phyloP scores from a whole-genome alignment of 2,797 vertebrate genomes.

The Halcyon chelicuti region DNA sequence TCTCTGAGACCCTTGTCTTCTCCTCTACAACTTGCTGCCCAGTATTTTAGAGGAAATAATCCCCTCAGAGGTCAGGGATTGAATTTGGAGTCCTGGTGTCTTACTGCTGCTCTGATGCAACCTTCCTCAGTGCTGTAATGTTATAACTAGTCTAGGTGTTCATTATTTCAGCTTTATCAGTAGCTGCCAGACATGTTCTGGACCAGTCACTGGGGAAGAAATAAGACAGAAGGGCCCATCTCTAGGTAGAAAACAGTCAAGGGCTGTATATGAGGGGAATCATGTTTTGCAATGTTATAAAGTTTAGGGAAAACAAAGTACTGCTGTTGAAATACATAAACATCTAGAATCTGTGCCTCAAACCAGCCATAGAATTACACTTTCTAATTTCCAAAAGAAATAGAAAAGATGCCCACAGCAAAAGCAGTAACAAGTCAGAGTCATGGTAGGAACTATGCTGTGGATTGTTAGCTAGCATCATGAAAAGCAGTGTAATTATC shows the following conservation, averaged over 20 bases:
- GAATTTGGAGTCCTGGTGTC: not conserved
- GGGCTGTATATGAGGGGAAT: not conserved
- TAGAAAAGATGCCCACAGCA: not conserved
- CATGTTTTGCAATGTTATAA: not conserved
- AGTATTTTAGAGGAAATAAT: not conserved
- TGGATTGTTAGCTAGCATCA: not conserved
- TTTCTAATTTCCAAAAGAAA: not conserved
- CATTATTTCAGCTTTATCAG: not conserved
- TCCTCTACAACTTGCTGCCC: not conserved
- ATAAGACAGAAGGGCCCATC: not conserved
- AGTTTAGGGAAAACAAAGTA: not conserved
- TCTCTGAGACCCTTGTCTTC: not conserved
- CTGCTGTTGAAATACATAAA: not conserved
- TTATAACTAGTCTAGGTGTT: not conserved
- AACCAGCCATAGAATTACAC: not conserved
- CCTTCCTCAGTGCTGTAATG: not conserved
- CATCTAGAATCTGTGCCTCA: not conserved
- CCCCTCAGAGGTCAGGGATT: not conserved
- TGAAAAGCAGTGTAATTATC: not conserved
- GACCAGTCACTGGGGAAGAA: not conserved
- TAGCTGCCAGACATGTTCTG: not conserved
- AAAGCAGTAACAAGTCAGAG: not conserved
- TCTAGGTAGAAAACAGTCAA: not conserved
- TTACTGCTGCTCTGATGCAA: not conserved
- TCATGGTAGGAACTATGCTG: not conserved